Percentiles rank a stretch among this genome's conserved stretches.
phyloP scores from a whole-genome alignment of 2,113 vertebrate species.

The Ramphastos sulfuratus region DNA sequence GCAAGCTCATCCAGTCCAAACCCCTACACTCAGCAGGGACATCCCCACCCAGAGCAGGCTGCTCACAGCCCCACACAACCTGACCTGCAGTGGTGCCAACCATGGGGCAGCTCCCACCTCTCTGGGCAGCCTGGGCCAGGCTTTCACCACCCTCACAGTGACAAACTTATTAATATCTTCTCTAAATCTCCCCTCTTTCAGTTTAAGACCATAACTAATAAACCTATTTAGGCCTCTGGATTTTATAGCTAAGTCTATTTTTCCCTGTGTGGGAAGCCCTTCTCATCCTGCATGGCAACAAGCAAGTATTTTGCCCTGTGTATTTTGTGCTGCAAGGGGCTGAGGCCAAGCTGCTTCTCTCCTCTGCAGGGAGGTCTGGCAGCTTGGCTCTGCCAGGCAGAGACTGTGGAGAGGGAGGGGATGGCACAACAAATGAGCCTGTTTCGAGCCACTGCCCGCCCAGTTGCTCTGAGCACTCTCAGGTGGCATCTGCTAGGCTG shows the following conservation, averaged over 20 bases:
- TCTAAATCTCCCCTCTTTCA: neutral
- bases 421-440: neutral
- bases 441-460: neutral
- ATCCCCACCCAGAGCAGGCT: neutral
- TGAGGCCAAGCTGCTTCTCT: neutral
- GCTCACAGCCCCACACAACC: neutral
- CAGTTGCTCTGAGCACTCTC: neutral
- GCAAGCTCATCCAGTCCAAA: neutral
- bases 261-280: neutral
- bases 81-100: neutral
- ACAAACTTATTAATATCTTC: neutral
- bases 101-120: neutral
- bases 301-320: neutral
- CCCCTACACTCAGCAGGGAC: neutral
- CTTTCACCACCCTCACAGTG: neutral
- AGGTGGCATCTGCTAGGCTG: slow-evolving; percentile 4
- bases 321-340: neutral
- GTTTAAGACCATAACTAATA: neutral
- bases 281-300: neutral
- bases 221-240: neutral
- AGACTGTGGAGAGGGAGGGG: neutral
- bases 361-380: slow-evolving; percentile 33
- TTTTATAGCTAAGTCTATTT: neutral
- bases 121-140: neutral
- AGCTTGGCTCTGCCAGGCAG: slow-evolving; percentile 10